Conservation (phyloP, 1,140 invertebrate genomes). For the Myzus persicae region DNA sequence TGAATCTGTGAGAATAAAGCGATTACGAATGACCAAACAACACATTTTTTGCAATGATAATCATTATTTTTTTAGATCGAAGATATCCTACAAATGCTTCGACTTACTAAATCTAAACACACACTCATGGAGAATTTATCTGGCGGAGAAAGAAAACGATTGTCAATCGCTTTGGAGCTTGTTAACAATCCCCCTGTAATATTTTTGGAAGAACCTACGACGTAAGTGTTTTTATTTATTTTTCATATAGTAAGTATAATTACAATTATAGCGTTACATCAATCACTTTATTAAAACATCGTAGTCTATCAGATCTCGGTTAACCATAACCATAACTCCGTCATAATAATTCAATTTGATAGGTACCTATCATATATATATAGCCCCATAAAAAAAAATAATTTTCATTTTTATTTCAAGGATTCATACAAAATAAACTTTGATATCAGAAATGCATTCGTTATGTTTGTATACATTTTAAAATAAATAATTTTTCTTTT, state of each 20-base stretch:
- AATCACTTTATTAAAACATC: neutral
- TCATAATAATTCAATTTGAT: too few relatives aligned
- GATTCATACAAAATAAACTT: too few relatives aligned
- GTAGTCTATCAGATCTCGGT: neutral
- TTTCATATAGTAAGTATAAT: neutral
- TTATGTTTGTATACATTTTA: too few relatives aligned
- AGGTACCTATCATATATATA: too few relatives aligned
- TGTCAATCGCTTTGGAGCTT: constrained; percentile 91
- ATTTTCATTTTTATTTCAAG: too few relatives aligned
- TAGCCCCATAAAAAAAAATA: too few relatives aligned
- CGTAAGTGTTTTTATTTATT: constrained; percentile 68
- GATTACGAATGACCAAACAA: neutral
- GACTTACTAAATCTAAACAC: constrained; percentile 71
- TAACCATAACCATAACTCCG: neutral
- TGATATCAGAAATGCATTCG: too few relatives aligned
- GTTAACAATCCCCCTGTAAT: constrained; percentile 94
- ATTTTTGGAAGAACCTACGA: constrained; percentile 84
- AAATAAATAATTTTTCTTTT: too few relatives aligned
- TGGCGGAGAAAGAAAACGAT: constrained; percentile 89
- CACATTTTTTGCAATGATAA: neutral
- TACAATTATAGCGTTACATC: neutral
- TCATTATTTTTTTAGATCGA: constrained; percentile 70
- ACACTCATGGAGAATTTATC: constrained; percentile 80
- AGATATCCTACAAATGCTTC: constrained; percentile 75
- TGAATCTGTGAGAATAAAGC: constrained; percentile 70